Percentiles rank a stretch among this genome's conserved stretches.
Evolutionary conservation across 2,888 invertebrate species (phyloP).

Genomic region (Ischnus inquisitorius): DNA sequence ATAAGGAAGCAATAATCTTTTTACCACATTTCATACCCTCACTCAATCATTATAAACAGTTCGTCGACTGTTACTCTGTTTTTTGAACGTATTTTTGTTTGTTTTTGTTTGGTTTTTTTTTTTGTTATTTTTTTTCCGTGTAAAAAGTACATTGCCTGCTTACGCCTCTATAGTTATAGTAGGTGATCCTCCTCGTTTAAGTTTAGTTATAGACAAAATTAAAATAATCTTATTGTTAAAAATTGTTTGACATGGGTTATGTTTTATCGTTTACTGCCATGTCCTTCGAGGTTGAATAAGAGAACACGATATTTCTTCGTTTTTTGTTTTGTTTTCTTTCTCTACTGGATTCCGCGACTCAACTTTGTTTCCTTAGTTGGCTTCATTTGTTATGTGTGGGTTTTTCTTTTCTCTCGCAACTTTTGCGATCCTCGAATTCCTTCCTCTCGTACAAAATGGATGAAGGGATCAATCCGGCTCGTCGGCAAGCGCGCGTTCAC

Average conservation of each 20-base stretch:
- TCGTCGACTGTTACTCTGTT: slow-evolving; percentile 69
- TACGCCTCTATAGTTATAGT: slow-evolving; percentile 76
- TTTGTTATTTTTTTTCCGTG: slow-evolving; percentile 69
- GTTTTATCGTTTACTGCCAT: slow-evolving; percentile 58
- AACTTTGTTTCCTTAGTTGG: slow-evolving; percentile 4
- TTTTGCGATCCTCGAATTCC: slow-evolving; percentile 43
- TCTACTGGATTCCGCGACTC: slow-evolving; percentile 46
- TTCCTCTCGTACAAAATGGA: slow-evolving; percentile 64
- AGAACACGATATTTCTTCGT: slow-evolving; percentile 47
- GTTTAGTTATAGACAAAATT: slow-evolving; percentile 82
- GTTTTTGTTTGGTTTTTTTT: slow-evolving; percentile 51
- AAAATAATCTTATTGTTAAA: slow-evolving; percentile 82
- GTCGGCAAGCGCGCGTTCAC: slow-evolving; percentile 29
- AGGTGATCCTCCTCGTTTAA: slow-evolving; percentile 71
- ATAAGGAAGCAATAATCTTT: slow-evolving; percentile 83
- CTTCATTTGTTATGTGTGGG: slow-evolving; percentile 4
- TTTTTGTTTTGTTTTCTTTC: slow-evolving; percentile 17
- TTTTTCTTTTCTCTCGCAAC: slow-evolving; percentile 23
- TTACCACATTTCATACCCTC: slow-evolving; percentile 77
- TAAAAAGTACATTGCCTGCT: slow-evolving; percentile 83
- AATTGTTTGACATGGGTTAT: slow-evolving; percentile 69
- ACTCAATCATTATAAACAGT: slow-evolving; percentile 77
- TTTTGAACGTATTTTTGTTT: slow-evolving; percentile 68
- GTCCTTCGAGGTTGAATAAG: slow-evolving; percentile 62
- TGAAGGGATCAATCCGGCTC: slow-evolving; percentile 47